Percentiles rank a stretch among this genome's conserved stretches.
These are phyloP conservation scores for Tinea trinotella DNA, from an alignment of 2,888 invertebrate genomes.

Conservation along the genomic window DNA sequence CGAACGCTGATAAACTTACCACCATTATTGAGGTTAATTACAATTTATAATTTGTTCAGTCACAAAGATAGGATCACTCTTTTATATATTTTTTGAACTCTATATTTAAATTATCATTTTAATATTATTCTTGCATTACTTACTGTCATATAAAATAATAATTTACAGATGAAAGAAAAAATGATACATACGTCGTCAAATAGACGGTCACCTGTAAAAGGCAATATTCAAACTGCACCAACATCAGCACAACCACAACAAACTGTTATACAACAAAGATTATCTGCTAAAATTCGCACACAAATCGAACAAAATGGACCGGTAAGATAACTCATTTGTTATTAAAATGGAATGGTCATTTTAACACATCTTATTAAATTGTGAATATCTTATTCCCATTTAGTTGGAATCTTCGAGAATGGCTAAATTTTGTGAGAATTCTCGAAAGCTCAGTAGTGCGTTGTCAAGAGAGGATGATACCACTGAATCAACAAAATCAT, in stretches of 20 bases:
- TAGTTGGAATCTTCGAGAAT: slow-evolving; percentile 46
- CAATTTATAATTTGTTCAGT: background rate
- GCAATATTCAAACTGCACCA: background rate
- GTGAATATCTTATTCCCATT: too few relatives aligned
- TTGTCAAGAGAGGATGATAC: slow-evolving; percentile 57
- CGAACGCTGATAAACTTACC: slow-evolving; percentile 74
- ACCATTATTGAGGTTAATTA: slow-evolving; percentile 71
- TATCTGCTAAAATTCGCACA: background rate
- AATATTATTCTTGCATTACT: too few relatives aligned
- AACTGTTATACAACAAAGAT: background rate
- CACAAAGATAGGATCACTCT: background rate
- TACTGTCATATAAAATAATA: too few relatives aligned
- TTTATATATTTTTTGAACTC: too few relatives aligned
- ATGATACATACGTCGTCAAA: slow-evolving; percentile 50
- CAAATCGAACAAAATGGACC: background rate
- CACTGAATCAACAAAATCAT: slow-evolving; percentile 45
- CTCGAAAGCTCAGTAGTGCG: slow-evolving; percentile 50
- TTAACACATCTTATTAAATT: too few relatives aligned
- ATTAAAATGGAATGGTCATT: too few relatives aligned
- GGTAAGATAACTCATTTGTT: too few relatives aligned
- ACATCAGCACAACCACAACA: background rate
- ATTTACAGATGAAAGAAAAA: slow-evolving; percentile 55
- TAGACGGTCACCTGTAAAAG: slow-evolving; percentile 25
- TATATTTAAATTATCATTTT: too few relatives aligned
- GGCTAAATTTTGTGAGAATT: slow-evolving; percentile 50